These are phyloP conservation scores for Ctenosaura bakeri DNA, from an alignment of 2,797 vertebrate species.

Conservation along the genomic window DNA sequence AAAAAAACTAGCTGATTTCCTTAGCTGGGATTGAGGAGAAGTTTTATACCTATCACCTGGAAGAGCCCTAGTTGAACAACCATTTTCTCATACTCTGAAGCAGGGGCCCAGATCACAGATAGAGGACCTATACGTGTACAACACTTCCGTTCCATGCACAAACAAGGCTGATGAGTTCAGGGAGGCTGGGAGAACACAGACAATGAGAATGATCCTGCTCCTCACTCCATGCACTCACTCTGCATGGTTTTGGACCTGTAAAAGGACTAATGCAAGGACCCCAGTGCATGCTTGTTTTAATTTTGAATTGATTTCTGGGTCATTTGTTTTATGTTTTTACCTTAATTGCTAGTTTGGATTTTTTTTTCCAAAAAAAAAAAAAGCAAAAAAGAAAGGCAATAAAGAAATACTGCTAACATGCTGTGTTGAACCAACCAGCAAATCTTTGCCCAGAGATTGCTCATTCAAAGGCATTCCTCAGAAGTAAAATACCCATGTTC, in stretches of 20 bases:
- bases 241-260: neutral
- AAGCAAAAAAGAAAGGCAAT: neutral
- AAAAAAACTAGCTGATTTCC: too few species aligned
- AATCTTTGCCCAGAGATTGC: neutral
- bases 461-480: slow-evolving; percentile 31
- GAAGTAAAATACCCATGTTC: slow-evolving; percentile 58
- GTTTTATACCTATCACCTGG: neutral
- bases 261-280: too few species aligned
- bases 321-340: neutral
- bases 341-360: neutral
- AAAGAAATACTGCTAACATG: neutral
- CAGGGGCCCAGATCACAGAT: neutral
- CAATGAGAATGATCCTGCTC: neutral
- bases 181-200: neutral
- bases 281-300: neutral
- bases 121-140: neutral
- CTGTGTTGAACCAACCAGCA: neutral
- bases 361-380: neutral
- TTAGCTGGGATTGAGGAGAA: too few species aligned
- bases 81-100: neutral
- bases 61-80: neutral
- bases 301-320: neutral
- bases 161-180: neutral
- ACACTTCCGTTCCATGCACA: neutral
- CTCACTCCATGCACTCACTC: too few species aligned